phyloP scores from a whole-genome alignment of 2,113 vertebrate species.

The Albula glossodonta region DNA sequence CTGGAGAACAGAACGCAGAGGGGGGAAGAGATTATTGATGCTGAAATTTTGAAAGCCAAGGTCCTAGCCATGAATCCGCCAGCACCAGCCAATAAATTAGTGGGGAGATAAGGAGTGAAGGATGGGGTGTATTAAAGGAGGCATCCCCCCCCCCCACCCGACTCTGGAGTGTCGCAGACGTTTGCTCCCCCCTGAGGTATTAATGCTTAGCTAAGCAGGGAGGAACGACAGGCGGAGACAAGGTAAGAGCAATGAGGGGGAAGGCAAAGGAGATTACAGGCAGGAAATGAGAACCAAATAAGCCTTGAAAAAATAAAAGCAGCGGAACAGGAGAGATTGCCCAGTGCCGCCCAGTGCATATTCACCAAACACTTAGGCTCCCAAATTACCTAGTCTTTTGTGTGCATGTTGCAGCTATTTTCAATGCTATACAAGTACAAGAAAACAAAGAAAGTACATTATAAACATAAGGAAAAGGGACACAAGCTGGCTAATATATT shows the following conservation, averaged over 20 bases:
- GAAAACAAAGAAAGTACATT: neutral
- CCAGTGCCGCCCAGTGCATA: neutral
- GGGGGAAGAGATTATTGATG: slow-evolving; percentile 65
- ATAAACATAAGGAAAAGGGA: neutral
- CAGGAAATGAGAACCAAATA: slow-evolving; percentile 15
- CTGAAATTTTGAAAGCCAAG: slow-evolving; percentile 65
- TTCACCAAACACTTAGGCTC: neutral
- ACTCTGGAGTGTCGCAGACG: slow-evolving; percentile 29
- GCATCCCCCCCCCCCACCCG: slow-evolving; percentile 44
- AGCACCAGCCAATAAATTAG: slow-evolving; percentile 65
- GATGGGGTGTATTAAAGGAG: slow-evolving; percentile 59
- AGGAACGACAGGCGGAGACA: neutral
- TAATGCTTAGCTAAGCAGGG: slow-evolving; percentile 42
- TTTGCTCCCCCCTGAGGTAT: neutral
- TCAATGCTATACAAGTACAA: neutral
- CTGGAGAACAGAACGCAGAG: slow-evolving; percentile 55
- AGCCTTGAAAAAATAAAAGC: neutral
- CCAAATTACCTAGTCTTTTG: neutral
- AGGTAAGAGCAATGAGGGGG: neutral
- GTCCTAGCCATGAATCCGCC: slow-evolving; percentile 65
- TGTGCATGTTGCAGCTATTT: neutral
- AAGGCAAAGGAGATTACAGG: neutral
- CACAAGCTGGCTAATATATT: neutral
- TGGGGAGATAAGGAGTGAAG: slow-evolving; percentile 65
- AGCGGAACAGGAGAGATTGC: neutral